A percentile compares a stretch with the other conserved stretches of the same genome.
phyloP scores from a whole-genome alignment of 2,113 vertebrate genomes.

The Eublepharis macularius region DNA sequence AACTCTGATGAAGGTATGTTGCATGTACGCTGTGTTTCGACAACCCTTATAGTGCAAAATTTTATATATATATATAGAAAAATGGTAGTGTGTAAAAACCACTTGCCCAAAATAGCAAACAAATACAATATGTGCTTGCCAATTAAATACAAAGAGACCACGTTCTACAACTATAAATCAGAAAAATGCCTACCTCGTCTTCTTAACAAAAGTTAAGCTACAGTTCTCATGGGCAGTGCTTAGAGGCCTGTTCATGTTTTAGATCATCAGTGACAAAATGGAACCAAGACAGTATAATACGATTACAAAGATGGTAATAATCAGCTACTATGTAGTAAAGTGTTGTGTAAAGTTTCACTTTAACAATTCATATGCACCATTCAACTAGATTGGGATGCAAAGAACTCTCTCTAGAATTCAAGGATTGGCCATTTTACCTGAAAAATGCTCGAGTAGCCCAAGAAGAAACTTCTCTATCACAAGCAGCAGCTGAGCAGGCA shows the following conservation, averaged over 20 bases:
- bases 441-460: conserved; percentile 97
- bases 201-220: neutral
- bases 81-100: conserved; percentile 1
- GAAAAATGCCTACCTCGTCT: too few relatives aligned
- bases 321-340: neutral
- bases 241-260: neutral
- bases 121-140: neutral
- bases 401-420: neutral
- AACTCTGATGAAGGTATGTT: too few relatives aligned
- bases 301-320: neutral
- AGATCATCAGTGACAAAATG: neutral
- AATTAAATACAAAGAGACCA: too few relatives aligned
- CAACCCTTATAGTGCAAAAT: too few relatives aligned
- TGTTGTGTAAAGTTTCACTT: neutral
- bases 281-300: neutral
- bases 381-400: neutral
- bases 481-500: conserved; percentile 89
- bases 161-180: too few relatives aligned
- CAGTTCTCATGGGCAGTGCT: neutral
- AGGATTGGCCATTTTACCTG: conserved; percentile 75
- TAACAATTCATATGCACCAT: accelerated
- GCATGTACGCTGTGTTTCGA: too few relatives aligned
- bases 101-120: accelerated
- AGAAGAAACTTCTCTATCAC: conserved; percentile 88
- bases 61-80: too few relatives aligned